Percentiles rank a stretch among this genome's conserved stretches.
Conservation (phyloP, 2,888 invertebrate genomes). For the Brenthis hecate region DNA sequence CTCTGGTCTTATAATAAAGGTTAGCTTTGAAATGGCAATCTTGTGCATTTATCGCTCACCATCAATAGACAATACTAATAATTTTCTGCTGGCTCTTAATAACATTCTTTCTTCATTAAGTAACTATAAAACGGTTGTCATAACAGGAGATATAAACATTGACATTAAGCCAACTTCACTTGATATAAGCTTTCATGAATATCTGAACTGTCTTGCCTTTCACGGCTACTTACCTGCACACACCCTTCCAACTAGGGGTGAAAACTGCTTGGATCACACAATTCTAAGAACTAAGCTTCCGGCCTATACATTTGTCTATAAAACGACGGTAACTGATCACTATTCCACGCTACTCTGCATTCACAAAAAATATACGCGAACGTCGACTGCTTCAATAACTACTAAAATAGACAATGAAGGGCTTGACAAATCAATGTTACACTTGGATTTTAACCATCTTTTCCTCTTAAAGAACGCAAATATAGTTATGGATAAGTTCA, state of each 20-base stretch:
- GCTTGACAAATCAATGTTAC: neutral
- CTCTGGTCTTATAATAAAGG: slow-evolving; percentile 6
- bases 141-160: slow-evolving; percentile 20
- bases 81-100: slow-evolving; percentile 12
- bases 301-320: neutral
- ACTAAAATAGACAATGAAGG: neutral
- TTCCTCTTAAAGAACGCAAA: no score
- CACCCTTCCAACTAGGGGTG: slow-evolving; percentile 10
- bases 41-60: slow-evolving; percentile 19
- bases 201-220: slow-evolving; percentile 8
- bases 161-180: slow-evolving; percentile 7
- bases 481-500: no score
- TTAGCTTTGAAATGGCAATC: neutral
- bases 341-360: neutral
- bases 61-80: neutral
- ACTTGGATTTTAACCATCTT: no score
- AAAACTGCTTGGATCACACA: slow-evolving; percentile 22
- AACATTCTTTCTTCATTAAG: slow-evolving; percentile 2
- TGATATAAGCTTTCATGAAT: slow-evolving; percentile 7
- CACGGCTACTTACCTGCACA: slow-evolving; percentile 15
- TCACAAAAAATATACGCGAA: neutral
- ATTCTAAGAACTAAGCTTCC: slow-evolving; percentile 14
- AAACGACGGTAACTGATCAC: slow-evolving; percentile 14
- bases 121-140: neutral
- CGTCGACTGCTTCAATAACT: neutral